Base-by-base conservation (phyloP, 2,888 invertebrate genomes). In the Shargacucullia verbasci region DNA sequence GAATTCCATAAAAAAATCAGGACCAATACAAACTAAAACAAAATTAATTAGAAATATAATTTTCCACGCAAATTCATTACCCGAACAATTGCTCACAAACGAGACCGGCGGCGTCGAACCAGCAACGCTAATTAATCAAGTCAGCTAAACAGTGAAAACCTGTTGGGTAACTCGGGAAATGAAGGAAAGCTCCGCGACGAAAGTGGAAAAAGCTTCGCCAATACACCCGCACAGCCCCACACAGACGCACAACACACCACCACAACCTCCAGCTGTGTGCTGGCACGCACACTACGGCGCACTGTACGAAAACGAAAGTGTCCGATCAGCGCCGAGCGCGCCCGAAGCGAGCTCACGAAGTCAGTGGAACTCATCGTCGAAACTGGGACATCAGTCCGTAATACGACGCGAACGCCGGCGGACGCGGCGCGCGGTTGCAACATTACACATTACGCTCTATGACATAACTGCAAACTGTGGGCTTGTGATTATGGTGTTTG, bases 341-440 rank as follows among this genome's bases (percentile, higher is more conserved):
- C 84, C 94, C 95, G 95, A 94, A 86, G 89, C 90, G 87, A 84
- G 91, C 93, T 92, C 89, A 92, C 94, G 89, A 87, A 94, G 92
- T 92, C 91, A 91, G 93, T 94, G 82, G 92, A 94, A 94, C 93
- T 94, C 92, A 88, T 87, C 91, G 91, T 82, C 87, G 92, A 94
- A 95, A 95, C 95, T 95, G 95, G 95, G 95, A 95, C 95, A 95
- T 95, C 95, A 95, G 95, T 95, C 92, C 90, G 94, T 91, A 90
- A 88, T 85, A 86, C 89, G 90, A 91, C 89, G 94, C 93, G 91
- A 90, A 80, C 85, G 88, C 85, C 83, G 87, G 82, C 87, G 91
- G 93, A 92, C 92, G 91, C 83, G 87, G 83, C 85, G 81, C 83
- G 83, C 87, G 80, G 60, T 68, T 65, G 71, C 78, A 64, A 80